Conservation (phyloP, 2,113 vertebrate genomes). For the Melierax canorus region DNA sequence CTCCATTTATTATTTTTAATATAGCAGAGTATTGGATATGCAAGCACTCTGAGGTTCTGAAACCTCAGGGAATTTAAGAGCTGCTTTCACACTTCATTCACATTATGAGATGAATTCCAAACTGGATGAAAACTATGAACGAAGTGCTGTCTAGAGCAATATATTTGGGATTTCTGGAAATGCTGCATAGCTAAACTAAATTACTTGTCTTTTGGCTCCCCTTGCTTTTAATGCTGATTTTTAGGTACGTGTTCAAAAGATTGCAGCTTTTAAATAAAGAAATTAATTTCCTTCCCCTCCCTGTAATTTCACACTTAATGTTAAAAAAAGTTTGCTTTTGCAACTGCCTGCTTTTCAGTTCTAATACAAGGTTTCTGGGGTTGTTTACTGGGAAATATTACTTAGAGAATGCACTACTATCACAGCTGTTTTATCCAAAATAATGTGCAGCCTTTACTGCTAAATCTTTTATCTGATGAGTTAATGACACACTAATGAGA, state of each 20-base stretch:
- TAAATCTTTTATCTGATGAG: constrained; percentile 30
- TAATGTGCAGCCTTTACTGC: not conserved
- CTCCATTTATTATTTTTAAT: constrained; percentile 65
- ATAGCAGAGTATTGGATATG: constrained; percentile 41
- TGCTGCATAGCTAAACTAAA: constrained; percentile 8
- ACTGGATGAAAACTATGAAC: constrained; percentile 57
- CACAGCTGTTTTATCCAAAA: constrained; percentile 4
- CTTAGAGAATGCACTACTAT: not conserved
- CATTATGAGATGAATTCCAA: constrained; percentile 51
- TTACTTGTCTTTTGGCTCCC: constrained; percentile 33
- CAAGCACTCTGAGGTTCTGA: constrained; percentile 6
- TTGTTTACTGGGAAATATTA: constrained; percentile 28
- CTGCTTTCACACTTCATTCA: constrained; percentile 69
- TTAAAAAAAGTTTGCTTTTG: not conserved
- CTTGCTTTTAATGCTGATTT: constrained; percentile 35
- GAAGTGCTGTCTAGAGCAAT: constrained; percentile 52
- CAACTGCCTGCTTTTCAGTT: constrained; percentile 1
- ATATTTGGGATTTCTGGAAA: constrained; percentile 60
- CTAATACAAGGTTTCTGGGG: not conserved
- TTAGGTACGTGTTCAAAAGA: constrained; percentile 25
- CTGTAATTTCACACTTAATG: not conserved
- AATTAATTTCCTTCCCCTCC: constrained; percentile 16
- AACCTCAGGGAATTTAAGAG: constrained; percentile 58
- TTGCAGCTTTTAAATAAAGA: constrained; percentile 7
- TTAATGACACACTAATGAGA: constrained; percentile 42